These are phyloP conservation scores for Oceanodroma leucorhoa DNA, from an alignment of 2,797 vertebrate genomes.

Conservation along the genomic window DNA sequence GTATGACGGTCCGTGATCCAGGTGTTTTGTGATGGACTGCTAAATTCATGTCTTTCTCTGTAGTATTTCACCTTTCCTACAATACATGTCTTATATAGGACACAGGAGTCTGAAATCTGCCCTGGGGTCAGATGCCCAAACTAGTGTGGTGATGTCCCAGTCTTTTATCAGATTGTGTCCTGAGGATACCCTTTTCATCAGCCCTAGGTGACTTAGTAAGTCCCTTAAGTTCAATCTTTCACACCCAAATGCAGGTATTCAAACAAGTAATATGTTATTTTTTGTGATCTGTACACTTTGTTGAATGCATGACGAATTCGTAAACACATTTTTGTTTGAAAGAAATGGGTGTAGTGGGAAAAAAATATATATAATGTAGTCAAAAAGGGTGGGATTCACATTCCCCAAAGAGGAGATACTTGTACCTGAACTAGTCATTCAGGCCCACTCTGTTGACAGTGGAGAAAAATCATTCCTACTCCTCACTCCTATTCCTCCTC, in stretches of 20 bases:
- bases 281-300: not conserved
- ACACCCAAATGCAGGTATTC: not conserved
- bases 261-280: not conserved
- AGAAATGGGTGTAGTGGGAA: not conserved
- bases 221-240: not conserved
- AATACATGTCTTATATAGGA: not conserved
- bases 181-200: not conserved
- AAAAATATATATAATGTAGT: not conserved
- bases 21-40: not conserved
- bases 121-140: not conserved
- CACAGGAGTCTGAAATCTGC: not conserved
- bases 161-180: not conserved
- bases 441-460: not conserved
- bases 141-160: not conserved
- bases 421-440: not conserved
- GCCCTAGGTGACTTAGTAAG: not conserved
- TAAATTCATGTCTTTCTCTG: not conserved
- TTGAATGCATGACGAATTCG: not conserved
- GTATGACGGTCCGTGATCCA: not conserved
- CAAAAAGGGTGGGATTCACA: not conserved
- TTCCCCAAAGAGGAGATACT: not conserved
- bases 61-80: not conserved
- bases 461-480: not conserved
- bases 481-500: not conserved
- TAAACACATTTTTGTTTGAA: not conserved